Evolutionary conservation across 2,797 vertebrate genomes (phyloP), one percentile per base, ranked within the genome.

Genomic region (Cyclopterus lumpus): DNA sequence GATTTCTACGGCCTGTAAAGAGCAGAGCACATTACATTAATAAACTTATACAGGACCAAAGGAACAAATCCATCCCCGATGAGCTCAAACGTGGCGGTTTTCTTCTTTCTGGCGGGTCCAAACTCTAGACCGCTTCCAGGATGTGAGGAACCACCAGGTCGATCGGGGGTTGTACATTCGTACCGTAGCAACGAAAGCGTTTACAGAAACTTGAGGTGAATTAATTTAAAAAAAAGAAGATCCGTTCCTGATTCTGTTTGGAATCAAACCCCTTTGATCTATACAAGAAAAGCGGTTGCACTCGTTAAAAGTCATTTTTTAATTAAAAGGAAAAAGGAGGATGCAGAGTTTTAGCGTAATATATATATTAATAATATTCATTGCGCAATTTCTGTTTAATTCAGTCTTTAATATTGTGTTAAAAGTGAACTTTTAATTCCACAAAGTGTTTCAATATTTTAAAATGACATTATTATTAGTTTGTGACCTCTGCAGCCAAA

Each of bases 1-100:
- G 36, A 26, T 57, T 70, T 40, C 70, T 58, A 75, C 75, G 75
- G 42, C 77, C 78, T 78, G 16, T 63, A 15, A 71, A 71, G 26
- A 22, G 12, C 8, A 28, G 0, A 4, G 3, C 26, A 36, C 4
- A 32, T 66, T 32, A 28, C 1, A 16, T 1, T 9, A 5, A 6
- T 38, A 2, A 63, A 42, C 49, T 30, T 48, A 15, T 4, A 48
- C 42, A 1, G 14, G 20, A 42, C 40, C n/a, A 11, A 2, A 1
- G 8, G 20, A 70, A 22, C 5, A 2, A 22, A 48, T 34, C 2
- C 1, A 0, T 55, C 28, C 1, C 1, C 2, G 22, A 57, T 16
- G 0, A 66, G 20, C 14, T 15, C n/a, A 36, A 30, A 16, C 6
- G 16, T 8, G 16, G 6, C 18, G 24, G 30, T 3, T 57, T 26